Evolutionary conservation across 1,140 invertebrate species (phyloP), one percentile per base, ranked within the genome.

Genomic region (Diachasmimorpha longicaudata): DNA sequence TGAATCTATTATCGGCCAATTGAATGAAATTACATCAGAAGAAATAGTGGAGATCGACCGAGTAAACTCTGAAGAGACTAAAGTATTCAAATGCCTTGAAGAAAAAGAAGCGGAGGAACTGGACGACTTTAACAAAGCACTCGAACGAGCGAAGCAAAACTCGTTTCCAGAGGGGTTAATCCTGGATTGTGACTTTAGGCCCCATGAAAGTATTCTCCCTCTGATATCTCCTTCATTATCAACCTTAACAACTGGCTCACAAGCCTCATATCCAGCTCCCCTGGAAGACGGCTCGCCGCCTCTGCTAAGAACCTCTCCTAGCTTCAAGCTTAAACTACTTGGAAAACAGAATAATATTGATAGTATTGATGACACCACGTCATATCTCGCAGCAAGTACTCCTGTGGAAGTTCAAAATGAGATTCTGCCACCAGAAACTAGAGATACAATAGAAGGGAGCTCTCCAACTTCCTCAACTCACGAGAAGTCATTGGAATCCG

Each of bases 311-410:
- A 70, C 63, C 16, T 74, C 78, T 13, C 13, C 75, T 8, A 72
- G 31, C 42, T 71, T 52, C 13, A 77, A 55, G 42, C 21, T 77
- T 19, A 79, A 79, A 70, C 39, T 75, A 55, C 37, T 79, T 0
- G 67, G 23, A 0, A 79, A 77, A 68, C 75, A 79, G 23, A 36
- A 37, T 10, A 42, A 21, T 31, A 68, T 79, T n/a, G 78, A 79
- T 37, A 37, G 19, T 8, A 9, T 13, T n/a, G 78, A 77, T 14
- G 74, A 77, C n/a, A n/a, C n/a, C n/a, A n/a, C n/a, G 37, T 75
- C 36, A 8, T 58, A 58, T 48, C 14, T 72, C 3, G 75, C 74
- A 8, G 74, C 72, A 10, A 77, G 70, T 68, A 75, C 75, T 6
- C 77, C 73, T 3, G 42, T 71, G 3, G 75, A 78, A 31, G 44